Conservation (phyloP, 2,797 vertebrate genomes). For the Adelosebastes latens region DNA sequence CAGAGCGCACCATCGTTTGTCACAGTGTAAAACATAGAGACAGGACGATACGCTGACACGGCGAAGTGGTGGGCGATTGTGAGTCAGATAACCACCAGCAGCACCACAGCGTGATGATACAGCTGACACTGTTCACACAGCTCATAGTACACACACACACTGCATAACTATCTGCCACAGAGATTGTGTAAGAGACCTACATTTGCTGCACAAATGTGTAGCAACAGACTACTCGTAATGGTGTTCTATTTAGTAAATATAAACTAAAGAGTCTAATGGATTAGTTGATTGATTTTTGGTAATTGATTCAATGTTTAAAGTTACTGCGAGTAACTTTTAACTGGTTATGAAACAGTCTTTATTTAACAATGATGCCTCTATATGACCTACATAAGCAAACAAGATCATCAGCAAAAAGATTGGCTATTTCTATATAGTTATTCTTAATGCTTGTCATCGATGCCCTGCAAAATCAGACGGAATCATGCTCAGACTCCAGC, state of each 20-base stretch:
- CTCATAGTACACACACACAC: neutral
- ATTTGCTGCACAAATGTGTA: neutral
- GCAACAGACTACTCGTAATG: neutral
- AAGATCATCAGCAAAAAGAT: too few relatives aligned
- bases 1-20: neutral
- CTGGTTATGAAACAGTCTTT: too few relatives aligned
- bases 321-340: too few relatives aligned
- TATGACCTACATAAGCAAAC: too few relatives aligned
- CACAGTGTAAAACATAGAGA: neutral
- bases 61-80: constrained; percentile 16
- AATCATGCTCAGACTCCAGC: too few relatives aligned
- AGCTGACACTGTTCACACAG: constrained; percentile 47
- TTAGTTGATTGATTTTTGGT: too few relatives aligned
- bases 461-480: too few relatives aligned
- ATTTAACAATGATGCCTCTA: too few relatives aligned
- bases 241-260: neutral
- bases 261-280: neutral
- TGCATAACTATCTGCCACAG: neutral
- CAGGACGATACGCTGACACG: constrained; percentile 28
- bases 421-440: too few relatives aligned
- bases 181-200: constrained; percentile 1
- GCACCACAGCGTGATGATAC: constrained; percentile 13
- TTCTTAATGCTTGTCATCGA: too few relatives aligned
- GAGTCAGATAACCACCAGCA: constrained; percentile 33
- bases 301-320: too few relatives aligned